Base-by-base conservation (phyloP, 1,140 invertebrate species). In the Pollicipes pollicipes region DNA sequence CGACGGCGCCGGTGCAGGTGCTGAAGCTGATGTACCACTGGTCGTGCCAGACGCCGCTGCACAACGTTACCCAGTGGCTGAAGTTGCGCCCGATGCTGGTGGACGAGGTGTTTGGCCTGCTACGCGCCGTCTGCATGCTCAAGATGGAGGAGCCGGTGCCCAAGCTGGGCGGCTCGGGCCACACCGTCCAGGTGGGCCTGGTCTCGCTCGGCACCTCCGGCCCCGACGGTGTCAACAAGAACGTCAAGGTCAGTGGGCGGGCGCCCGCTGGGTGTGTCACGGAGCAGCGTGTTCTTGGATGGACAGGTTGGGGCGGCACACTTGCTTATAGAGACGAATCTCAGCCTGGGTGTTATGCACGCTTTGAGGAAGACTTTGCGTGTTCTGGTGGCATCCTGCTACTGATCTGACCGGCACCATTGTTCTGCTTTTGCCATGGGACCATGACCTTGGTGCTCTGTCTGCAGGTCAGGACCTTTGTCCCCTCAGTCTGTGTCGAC, bases 21-120 rank as follows among this genome's bases (percentile, higher is more conserved):
- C 77, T 93, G 0, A 93, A 93, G 77, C 80, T 93, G 0, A 87
- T 93, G 35, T 93, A 93, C 78, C 90, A 93, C 77, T 93, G 91
- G 91, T 84, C 88, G 0, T 92, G 90, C 76, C 90, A 93, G 76
- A 93, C 91, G 0, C 89, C 88, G 71, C 87, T 91, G 24, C 87
- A 89, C 75, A 93, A 92, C 76, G 89, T 93, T 21, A 83, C 90
- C 0, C 88, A 90, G 67, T 93, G 90, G 91, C 85, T 92, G 0
- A 92, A 92, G 81, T 89, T 78, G 58, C 71, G 68, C 30, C 58
- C 30, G 28, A 28, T 37, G n/a, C 37, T 68, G 32, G 68, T 74
- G 16, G 37, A 66, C 68, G 24, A 26, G n/a, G 63, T n/a, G 35
- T 70, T 69, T 63, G 35, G 58, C 29, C 24, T 28, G 27, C 70